A percentile compares a stretch with the other conserved stretches of the same genome.
Conservation (phyloP, 2,888 invertebrate species). For the Thymelicus sylvestris region DNA sequence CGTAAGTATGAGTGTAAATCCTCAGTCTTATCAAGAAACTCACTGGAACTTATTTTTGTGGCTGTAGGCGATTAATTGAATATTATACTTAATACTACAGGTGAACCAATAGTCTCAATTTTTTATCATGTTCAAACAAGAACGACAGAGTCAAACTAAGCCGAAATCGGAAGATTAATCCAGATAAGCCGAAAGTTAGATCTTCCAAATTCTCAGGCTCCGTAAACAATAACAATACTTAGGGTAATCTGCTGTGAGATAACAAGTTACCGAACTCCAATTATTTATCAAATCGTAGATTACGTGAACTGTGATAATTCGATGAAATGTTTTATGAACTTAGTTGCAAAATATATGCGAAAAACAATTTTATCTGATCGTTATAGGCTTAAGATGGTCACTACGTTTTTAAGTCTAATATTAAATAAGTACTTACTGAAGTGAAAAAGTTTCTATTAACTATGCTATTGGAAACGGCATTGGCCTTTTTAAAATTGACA, state of each 20-base stretch:
- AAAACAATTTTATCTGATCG: not conserved
- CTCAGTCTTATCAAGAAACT: too few species aligned
- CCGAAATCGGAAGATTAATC: conserved; percentile 4
- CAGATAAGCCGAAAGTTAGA: conserved; percentile 10
- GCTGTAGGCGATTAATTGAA: too few species aligned
- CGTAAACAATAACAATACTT: conserved; percentile 28
- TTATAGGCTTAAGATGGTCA: not conserved
- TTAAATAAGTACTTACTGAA: too few species aligned
- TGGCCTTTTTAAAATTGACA: too few species aligned
- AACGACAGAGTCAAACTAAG: not conserved
- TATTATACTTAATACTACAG: not conserved
- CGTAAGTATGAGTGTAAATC: too few species aligned
- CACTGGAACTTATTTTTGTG: too few species aligned
- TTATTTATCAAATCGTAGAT: conserved; percentile 21
- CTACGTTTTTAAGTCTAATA: too few species aligned
- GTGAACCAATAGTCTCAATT: not conserved
- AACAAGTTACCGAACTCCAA: conserved; percentile 15
- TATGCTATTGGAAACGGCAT: too few species aligned
- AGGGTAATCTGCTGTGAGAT: conserved; percentile 18
- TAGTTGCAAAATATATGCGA: not conserved
- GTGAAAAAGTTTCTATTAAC: too few species aligned
- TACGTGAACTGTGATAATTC: conserved; percentile 17
- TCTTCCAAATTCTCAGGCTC: conserved; percentile 11
- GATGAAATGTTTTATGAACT: conserved; percentile 6
- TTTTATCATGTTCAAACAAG: not conserved